Conservation (phyloP, 2,888 invertebrate genomes). For the Drosophila barbarae region DNA sequence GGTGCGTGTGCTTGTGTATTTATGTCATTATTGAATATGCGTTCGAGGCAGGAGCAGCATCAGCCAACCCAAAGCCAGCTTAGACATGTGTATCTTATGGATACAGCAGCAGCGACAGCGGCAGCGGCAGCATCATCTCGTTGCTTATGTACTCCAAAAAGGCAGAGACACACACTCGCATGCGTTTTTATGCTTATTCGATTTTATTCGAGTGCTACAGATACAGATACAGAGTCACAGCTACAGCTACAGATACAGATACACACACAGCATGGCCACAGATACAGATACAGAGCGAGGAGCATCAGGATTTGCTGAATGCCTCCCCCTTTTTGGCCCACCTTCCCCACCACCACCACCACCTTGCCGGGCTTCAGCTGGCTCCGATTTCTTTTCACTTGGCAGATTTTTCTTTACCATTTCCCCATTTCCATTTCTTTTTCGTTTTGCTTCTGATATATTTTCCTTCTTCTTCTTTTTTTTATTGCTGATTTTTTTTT, state of each 20-base stretch:
- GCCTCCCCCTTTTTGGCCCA: conserved; percentile 3
- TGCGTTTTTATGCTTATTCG: conserved; percentile 72
- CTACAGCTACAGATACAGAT: conserved; percentile 24
- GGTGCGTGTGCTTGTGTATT: conserved; percentile 36
- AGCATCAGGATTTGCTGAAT: conserved; percentile 73
- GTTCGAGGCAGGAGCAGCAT: conserved; percentile 62
- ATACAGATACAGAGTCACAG: conserved; percentile 40
- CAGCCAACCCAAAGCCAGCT: conserved; percentile 70
- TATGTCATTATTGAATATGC: conserved; percentile 74
- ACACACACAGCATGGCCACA: conserved; percentile 8
- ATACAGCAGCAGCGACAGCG: conserved; percentile 24
- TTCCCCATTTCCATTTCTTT: conserved; percentile 47
- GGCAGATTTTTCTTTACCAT: conserved; percentile 70
- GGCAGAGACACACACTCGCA: conserved; percentile 23
- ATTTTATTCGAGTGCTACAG: conserved; percentile 71
- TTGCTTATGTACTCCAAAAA: conserved; percentile 54
- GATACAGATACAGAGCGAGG: conserved; percentile 50
- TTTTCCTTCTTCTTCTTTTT: conserved; percentile 30
- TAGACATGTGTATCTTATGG: conserved; percentile 58
- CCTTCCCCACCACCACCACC: background rate
- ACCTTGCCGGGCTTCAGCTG: conserved; percentile 41
- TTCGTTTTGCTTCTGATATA: conserved; percentile 57
- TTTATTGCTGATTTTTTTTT: conserved; percentile 8
- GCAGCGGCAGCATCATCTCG: conserved; percentile 18
- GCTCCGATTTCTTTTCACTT: conserved; percentile 75